A percentile compares a stretch with the other conserved stretches of the same genome.
Evolutionary conservation across 2,113 vertebrate species (phyloP).

Genomic region (Gasterosteus nipponicus): DNA sequence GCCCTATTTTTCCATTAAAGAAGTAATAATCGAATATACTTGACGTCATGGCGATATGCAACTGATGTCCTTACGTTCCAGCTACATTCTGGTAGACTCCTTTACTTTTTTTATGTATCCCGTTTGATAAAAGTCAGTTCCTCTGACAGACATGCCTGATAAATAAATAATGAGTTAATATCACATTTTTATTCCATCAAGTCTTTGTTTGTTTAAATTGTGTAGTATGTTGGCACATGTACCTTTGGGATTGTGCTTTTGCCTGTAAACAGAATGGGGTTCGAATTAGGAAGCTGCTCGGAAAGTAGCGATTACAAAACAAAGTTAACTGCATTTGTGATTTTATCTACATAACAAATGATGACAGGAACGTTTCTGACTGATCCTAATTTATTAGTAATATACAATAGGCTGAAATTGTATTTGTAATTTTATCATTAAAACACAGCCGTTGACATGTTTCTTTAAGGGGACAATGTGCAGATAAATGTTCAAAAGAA

Average conservation of each 20-base stretch:
- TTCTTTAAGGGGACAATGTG: neutral
- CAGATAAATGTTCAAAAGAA: neutral
- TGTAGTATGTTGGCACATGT: neutral
- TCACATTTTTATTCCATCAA: slow-evolving; percentile 6
- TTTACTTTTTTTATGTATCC: too few species aligned
- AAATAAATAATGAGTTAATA: neutral
- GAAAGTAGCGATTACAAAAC: neutral
- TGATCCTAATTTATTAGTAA: slow-evolving; percentile 11
- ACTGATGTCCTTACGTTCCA: slow-evolving; percentile 3
- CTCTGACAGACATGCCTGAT: neutral
- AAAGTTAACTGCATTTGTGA: neutral
- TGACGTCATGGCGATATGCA: slow-evolving; percentile 4
- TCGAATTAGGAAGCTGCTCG: neutral
- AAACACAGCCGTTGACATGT: neutral
- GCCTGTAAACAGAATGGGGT: neutral
- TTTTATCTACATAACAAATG: neutral
- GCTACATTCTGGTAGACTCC: neutral
- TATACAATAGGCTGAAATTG: neutral
- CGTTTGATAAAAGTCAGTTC: too few species aligned
- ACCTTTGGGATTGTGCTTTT: neutral
- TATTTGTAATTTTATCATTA: neutral
- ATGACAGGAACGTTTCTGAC: slow-evolving; percentile 4
- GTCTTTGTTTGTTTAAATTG: neutral
- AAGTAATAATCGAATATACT: neutral
- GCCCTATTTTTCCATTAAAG: too few species aligned